These are phyloP conservation scores for Notolabrus celidotus DNA, from an alignment of 2,797 vertebrate genomes.

Conservation along the genomic window DNA sequence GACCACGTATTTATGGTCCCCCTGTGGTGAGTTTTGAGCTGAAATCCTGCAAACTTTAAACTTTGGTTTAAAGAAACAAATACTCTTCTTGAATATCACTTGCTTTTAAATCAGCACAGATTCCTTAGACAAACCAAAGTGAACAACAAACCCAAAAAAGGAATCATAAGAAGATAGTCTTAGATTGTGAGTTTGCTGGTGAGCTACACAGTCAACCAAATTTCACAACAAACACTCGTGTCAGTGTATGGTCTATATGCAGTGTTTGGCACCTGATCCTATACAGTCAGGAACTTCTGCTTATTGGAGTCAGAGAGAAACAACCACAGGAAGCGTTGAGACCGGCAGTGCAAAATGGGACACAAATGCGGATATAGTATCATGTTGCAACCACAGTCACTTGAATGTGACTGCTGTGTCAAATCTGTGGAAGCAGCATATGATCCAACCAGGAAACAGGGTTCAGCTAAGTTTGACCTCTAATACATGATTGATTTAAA, in stretches of 20 bases:
- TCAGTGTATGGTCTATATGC: not conserved
- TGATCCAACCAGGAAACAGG: not conserved
- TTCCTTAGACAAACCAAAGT: not conserved
- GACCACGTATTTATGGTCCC: slow-evolving; percentile 69
- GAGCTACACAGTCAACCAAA: slow-evolving; percentile 8
- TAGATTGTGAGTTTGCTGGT: slow-evolving; percentile 6
- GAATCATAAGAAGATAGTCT: slow-evolving; percentile 1
- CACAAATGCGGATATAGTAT: slow-evolving; percentile 72
- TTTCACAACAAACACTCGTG: slow-evolving; percentile 3
- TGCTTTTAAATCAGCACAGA: not conserved
- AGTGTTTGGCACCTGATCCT: not conserved
- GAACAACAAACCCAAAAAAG: not conserved
- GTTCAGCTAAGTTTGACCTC: not conserved
- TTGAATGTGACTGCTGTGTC: slow-evolving; percentile 52
- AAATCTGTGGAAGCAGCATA: slow-evolving; percentile 28
- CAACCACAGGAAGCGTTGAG: slow-evolving; percentile 67
- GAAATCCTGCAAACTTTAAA: slow-evolving; percentile 23
- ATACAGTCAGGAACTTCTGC: slow-evolving; percentile 34
- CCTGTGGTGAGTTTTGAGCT: slow-evolving; percentile 37
- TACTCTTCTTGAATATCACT: slow-evolving; percentile 30
- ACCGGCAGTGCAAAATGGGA: slow-evolving; percentile 49
- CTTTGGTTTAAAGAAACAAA: slow-evolving; percentile 41
- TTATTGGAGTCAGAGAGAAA: slow-evolving; percentile 41
- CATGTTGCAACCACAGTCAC: slow-evolving; percentile 60
- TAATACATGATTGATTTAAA: not conserved